Evolutionary conservation across 2,888 invertebrate species (phyloP).

Genomic region (Hyposoter didymator): DNA sequence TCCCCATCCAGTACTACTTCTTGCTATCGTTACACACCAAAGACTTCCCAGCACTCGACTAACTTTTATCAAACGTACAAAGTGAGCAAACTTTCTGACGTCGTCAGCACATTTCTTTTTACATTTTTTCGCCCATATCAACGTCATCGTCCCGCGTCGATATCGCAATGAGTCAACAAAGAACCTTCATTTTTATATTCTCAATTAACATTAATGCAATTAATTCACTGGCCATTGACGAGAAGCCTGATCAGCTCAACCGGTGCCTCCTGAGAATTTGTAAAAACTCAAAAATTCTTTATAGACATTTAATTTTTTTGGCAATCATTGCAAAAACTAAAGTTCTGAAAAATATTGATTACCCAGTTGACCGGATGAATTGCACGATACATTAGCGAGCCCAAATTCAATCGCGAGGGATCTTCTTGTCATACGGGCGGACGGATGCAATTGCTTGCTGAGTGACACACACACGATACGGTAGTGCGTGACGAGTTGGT

Average conservation of each 20-base stretch:
- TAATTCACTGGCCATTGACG: not conserved
- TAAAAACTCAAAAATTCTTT: not conserved
- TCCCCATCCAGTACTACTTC: not conserved
- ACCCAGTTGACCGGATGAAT: slow-evolving; percentile 66
- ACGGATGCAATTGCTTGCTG: slow-evolving; percentile 71
- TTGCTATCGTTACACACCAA: not conserved
- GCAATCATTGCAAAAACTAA: not conserved
- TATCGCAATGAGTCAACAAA: not conserved
- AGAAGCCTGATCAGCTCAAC: not conserved
- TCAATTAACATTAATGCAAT: not conserved
- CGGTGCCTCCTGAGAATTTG: not conserved
- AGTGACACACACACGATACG: slow-evolving; percentile 65
- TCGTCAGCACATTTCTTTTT: not conserved
- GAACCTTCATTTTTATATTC: not conserved
- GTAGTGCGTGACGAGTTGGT: not conserved
- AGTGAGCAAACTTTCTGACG: not conserved
- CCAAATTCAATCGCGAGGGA: slow-evolving; percentile 69
- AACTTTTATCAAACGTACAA: not conserved
- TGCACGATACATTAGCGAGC: slow-evolving; percentile 38
- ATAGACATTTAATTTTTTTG: not conserved
- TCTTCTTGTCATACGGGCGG: slow-evolving; percentile 72
- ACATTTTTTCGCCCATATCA: not conserved
- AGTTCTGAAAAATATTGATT: slow-evolving; percentile 29
- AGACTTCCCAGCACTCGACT: not conserved
- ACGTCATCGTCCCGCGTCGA: not conserved